Conservation (phyloP, 2,113 vertebrate genomes). For the Corydoras maculifer region DNA sequence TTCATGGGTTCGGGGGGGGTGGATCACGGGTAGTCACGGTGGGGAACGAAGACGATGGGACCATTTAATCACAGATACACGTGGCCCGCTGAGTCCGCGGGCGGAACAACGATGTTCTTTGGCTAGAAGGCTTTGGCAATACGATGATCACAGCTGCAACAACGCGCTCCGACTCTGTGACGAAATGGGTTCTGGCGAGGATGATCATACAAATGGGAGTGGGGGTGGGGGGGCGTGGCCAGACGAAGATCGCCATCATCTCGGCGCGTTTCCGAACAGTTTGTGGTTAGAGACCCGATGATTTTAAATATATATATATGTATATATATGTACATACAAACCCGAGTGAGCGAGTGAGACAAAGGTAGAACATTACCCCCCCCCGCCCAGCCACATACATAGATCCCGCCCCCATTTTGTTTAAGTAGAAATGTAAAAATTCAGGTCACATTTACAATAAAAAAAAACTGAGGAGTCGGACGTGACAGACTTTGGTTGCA, state of each 20-base stretch:
- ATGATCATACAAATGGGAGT: constrained; percentile 26
- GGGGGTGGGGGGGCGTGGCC: constrained; percentile 9
- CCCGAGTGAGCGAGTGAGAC: constrained; percentile 60
- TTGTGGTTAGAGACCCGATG: constrained; percentile 43
- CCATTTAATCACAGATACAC: constrained; percentile 19
- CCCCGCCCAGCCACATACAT: constrained; percentile 43
- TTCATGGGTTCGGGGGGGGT: constrained; percentile 7
- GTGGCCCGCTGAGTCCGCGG: constrained; percentile 58
- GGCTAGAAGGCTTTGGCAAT: constrained; percentile 92
- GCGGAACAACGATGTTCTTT: constrained; percentile 86
- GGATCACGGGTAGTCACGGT: constrained; percentile 33
- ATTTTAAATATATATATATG: constrained; percentile 48
- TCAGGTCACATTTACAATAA: constrained; percentile 76
- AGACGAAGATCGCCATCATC: constrained; percentile 22
- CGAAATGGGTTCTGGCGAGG: constrained; percentile 17
- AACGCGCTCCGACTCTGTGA: constrained; percentile 33
- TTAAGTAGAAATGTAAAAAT: constrained; percentile 89
- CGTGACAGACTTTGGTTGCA: constrained; percentile 95
- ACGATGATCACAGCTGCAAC: constrained; percentile 64
- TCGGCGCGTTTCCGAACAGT: constrained; percentile 44
- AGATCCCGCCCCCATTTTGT: constrained; percentile 52
- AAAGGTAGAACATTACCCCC: constrained; percentile 61
- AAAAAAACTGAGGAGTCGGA: constrained; percentile 65
- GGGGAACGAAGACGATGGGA: constrained; percentile 34
- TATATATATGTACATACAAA: constrained; percentile 69